Base-by-base conservation (phyloP, 2,113 vertebrate species). In the Salvelinus fontinalis region DNA sequence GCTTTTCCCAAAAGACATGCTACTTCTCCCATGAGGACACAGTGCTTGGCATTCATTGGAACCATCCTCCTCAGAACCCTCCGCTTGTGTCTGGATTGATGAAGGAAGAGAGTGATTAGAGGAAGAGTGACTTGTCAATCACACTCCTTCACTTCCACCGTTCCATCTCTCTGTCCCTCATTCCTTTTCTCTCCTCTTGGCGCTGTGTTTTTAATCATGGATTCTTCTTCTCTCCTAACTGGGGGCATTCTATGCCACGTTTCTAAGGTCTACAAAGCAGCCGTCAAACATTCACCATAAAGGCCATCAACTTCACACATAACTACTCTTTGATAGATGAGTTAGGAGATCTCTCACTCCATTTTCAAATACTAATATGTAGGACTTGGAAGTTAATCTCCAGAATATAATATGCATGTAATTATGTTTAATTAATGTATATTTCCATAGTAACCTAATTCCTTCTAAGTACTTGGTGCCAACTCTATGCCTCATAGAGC, bases 341-440 rank as follows among this genome's bases (percentile, higher is more conserved):
- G 39, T 14, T 18, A 70, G 22, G 68, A 24, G 14, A 51, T 11
- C 9, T 64, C 24, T 12, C 9, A 64, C 24, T 48, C n/a, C 67
- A n/a, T 67, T 20, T 68, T 44, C n/a, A 24, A 67, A 70, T 22
- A 44, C 34, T 49, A 49, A 48, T 44, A 49, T 70, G n/a, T 67
- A 67, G 65, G 0, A 22, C 29, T 48, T 22, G 22, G 16, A 70
- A 49, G 68, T 22, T 70, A 26, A 70, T 48, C n/a, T 70, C 20
- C 13, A 22, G 68, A 29, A n/a, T 70, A 26, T 70, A 49, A 70
- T 48, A 70, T 49, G 44, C 68, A 24, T 34, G n/a, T 49, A 70
- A 70, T 70, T 31, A 12, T 59, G 26, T 59, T 16, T 48, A 44
- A 59, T 72, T 34, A 7, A 72, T 31, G 2, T 6, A 29, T 27